Conservation (phyloP, 2,797 vertebrate genomes). For the Saguinus oedipus region DNA sequence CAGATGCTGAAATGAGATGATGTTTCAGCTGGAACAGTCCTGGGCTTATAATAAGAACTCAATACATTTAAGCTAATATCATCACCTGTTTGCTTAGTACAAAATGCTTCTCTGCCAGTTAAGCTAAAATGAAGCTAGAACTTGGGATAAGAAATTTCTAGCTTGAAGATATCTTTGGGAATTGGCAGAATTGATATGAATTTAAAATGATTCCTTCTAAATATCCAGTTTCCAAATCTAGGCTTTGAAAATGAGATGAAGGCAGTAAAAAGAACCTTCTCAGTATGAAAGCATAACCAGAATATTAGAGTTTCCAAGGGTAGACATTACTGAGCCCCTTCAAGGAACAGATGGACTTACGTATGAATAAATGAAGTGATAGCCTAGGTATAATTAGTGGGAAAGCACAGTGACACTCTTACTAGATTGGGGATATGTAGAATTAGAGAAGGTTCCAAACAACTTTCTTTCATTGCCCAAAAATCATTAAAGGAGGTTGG, state of each 20-base stretch:
- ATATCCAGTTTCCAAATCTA: conserved; percentile 41
- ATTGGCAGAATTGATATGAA: neutral
- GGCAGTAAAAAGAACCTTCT: conserved; percentile 5
- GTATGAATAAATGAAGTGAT: conserved; percentile 60
- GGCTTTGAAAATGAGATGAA: neutral
- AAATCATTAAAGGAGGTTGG: neutral
- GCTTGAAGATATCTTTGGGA: conserved; percentile 32
- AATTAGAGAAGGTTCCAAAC: conserved; percentile 36
- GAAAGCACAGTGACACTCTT: conserved; percentile 3
- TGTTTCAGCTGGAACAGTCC: neutral
- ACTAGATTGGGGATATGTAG: conserved; percentile 38
- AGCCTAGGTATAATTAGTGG: conserved; percentile 53
- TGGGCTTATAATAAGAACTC: neutral
- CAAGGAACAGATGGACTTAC: conserved; percentile 60
- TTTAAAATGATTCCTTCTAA: conserved; percentile 46
- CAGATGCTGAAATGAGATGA: neutral
- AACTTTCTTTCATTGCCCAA: neutral
- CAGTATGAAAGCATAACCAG: conserved; percentile 12
- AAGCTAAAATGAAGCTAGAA: neutral
- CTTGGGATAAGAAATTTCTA: neutral
- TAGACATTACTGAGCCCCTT: conserved; percentile 3
- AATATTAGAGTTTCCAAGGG: conserved; percentile 3
- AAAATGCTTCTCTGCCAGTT: neutral
- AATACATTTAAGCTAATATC: neutral
- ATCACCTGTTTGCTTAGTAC: neutral